A percentile compares a stretch with the other conserved stretches of the same genome.
Conservation (phyloP, 2,113 vertebrate species). For the Nestor notabilis region DNA sequence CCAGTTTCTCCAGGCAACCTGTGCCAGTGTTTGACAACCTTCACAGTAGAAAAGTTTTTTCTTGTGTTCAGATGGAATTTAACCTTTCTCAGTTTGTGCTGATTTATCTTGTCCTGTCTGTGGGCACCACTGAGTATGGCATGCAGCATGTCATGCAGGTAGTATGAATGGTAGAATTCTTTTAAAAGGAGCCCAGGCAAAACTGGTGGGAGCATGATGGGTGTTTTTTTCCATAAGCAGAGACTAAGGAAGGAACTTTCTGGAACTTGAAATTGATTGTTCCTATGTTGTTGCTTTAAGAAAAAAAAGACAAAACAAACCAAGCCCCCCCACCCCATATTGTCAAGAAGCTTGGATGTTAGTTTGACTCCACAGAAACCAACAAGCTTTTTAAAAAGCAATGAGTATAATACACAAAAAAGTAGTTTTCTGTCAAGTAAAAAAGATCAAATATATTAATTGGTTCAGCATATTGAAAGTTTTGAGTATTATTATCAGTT, state of each 20-base stretch:
- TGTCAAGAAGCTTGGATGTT: background rate
- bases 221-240: background rate
- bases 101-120: background rate
- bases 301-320: background rate
- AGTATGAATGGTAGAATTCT: background rate
- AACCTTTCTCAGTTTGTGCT: accelerated
- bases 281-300: background rate
- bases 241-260: background rate
- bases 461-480: background rate
- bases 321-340: background rate
- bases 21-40: background rate
- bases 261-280: background rate
- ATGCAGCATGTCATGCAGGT: background rate
- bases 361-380: background rate
- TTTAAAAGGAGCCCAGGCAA: background rate
- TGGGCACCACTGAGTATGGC: background rate
- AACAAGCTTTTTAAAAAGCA: background rate
- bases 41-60: background rate
- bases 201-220: background rate
- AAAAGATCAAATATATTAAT: background rate
- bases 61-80: background rate
- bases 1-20: background rate
- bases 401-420: background rate
- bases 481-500: background rate
- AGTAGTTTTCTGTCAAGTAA: background rate